Base-by-base conservation (phyloP, 2,113 vertebrate genomes). In the Lipophrys pholis region DNA sequence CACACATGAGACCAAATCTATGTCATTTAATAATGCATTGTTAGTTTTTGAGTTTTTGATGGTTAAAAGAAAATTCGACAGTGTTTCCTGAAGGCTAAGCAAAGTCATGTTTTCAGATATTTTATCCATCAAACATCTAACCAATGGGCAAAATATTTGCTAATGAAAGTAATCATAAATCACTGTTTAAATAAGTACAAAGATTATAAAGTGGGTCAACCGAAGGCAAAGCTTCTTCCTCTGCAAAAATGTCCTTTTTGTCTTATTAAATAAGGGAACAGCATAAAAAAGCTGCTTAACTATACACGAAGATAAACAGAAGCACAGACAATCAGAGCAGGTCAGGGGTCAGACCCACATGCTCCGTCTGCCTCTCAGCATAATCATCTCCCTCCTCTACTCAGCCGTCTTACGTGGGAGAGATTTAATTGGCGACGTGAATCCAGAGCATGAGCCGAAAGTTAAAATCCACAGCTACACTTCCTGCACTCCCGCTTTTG, bases 271-370 rank as follows among this genome's bases (percentile, higher is more conserved):
- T 35, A 66, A 57, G 15, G 11, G 43, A 69, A 70, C 10, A 38
- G 42, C 46, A 61, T 49, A 11, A 15, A 73, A 83, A 82, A 86
- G 66, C 73, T 74, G 73, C 76, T 86, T 60, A 73, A 59, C 69
- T n/a, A 36, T 14, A 42, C 11, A 49, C 4, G 21, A 38, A 71
- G 61, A 74, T 67, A 65, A 67, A 76, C 46, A 53, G 55, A 8
- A 35, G 68, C 36, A 10, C 40, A 67, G 53, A 72, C 75, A 65
- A 43, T 76, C 57, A 74, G 67, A 73, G 40, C 45, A 58, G 66
- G n/a, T 61, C 73, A 85, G 55, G 80, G 79, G 72, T 57, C 53
- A 74, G 72, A 2, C 36, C 6, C 7, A 15, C 52, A 39, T 7
- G 41, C 63, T 59, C 7, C 17, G 42, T 59, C 57, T 45, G 53